Evolutionary conservation across 2,797 vertebrate species (phyloP).

Genomic region (Centroberyx gerrardi): DNA sequence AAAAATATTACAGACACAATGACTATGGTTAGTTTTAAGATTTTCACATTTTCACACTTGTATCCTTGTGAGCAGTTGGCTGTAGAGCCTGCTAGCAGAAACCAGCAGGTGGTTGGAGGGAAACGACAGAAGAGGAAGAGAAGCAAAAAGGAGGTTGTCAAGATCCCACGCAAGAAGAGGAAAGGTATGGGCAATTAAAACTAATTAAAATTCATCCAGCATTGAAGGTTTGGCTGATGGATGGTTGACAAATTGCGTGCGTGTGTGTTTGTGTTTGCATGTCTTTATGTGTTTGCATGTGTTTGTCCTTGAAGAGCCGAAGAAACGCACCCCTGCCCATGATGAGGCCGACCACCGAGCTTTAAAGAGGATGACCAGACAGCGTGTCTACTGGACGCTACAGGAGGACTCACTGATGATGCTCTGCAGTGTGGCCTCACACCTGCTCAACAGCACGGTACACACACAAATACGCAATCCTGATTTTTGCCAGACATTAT

Average conservation of each 20-base stretch:
- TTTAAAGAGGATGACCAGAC: slow-evolving; percentile 93
- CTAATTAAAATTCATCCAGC: no score
- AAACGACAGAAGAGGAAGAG: slow-evolving; percentile 91
- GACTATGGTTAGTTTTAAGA: no score
- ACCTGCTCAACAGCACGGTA: slow-evolving; percentile 95
- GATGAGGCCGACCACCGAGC: slow-evolving; percentile 93
- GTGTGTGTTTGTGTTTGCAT: slow-evolving; percentile 2
- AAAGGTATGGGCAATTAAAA: slow-evolving; percentile 80
- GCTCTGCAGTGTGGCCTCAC: slow-evolving; percentile 94
- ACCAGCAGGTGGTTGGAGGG: slow-evolving; percentile 89
- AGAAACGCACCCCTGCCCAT: slow-evolving; percentile 81
- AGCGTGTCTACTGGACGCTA: slow-evolving; percentile 92
- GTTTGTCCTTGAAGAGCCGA: slow-evolving; percentile 60
- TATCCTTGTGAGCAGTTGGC: slow-evolving; percentile 79
- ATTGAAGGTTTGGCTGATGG: background rate
- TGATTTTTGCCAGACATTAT: background rate
- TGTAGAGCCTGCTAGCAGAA: slow-evolving; percentile 85
- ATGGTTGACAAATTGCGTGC: background rate
- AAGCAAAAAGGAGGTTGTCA: slow-evolving; percentile 81
- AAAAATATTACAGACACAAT: no score
- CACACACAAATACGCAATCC: background rate
- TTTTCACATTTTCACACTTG: slow-evolving; percentile 1
- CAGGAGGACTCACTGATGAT: slow-evolving; percentile 95
- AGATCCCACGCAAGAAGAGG: slow-evolving; percentile 85
- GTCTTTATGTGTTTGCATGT: background rate